phyloP scores from a whole-genome alignment of 2,888 invertebrate genomes.

The Anthophora plumipes region DNA sequence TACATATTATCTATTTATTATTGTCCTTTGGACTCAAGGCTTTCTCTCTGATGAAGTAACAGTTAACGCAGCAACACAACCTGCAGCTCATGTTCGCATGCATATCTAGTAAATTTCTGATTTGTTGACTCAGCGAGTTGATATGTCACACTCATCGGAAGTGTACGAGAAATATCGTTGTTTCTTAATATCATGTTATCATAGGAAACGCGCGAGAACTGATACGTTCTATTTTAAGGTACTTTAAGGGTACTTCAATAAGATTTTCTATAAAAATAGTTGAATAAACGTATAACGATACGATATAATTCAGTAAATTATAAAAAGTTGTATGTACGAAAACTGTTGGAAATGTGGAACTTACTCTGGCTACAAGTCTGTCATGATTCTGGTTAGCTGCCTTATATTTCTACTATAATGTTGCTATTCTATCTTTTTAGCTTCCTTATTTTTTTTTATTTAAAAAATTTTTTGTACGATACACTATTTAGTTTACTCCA shows the following conservation, averaged over 20 bases:
- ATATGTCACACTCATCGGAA: background rate
- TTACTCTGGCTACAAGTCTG: slow-evolving; percentile 3
- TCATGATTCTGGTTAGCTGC: too few relatives aligned
- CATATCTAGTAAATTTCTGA: slow-evolving; percentile 2
- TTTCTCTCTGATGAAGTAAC: background rate
- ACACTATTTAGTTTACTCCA: background rate
- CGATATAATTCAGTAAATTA: background rate
- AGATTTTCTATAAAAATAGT: background rate
- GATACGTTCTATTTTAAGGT: background rate
- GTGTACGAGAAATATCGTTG: background rate
- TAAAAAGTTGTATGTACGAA: background rate
- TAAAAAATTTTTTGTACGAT: background rate
- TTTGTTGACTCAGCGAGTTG: slow-evolving; percentile 20
- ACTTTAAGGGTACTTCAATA: background rate
- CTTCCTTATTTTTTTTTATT: background rate
- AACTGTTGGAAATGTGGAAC: slow-evolving; percentile 1
- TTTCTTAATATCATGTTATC: slow-evolving; percentile 15
- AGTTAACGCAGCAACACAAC: background rate
- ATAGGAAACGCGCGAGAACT: background rate
- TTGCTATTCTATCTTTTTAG: background rate
- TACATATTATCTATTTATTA: background rate
- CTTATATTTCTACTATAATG: background rate
- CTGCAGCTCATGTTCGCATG: slow-evolving; percentile 41
- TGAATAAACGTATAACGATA: background rate
- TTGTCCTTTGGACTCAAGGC: too few relatives aligned